Base-by-base conservation (phyloP, 2,113 vertebrate genomes). In the Furnarius figulus region DNA sequence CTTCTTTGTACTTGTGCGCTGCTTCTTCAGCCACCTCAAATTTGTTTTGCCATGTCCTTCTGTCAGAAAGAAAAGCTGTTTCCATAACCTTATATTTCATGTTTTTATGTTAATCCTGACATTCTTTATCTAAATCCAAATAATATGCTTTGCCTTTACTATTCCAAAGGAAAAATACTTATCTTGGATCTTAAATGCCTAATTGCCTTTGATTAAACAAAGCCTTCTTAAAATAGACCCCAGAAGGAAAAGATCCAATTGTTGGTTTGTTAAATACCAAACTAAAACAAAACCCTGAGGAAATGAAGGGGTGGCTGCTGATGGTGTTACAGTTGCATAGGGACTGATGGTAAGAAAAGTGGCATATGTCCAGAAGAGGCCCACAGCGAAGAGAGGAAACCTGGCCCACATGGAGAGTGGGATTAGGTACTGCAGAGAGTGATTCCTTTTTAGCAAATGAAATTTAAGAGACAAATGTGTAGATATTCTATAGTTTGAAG, bases 251-350 rank as follows among this genome's bases (percentile, higher is more conserved):
- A 66, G 84, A 77, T 82, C 68, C 76, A 88, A 33, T 76, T 92
- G 81, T 81, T 1, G 1, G 12, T 62, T 27, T 90, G 47, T 92
- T 96, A 87, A 97, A 93, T 78, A 91, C 50, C 37, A 65, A 81
- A 71, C 30, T 70, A 78, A 85, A 90, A 78, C 88, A 93, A 95
- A 90, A 40, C 66, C 49, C 79, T 33, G 40, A 84, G 72, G 80
- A 91, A 91, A 88, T 74, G 81, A 85, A 93, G 65, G 86, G 50
- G 52, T 80, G 71, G 81, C 18, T 44, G 81, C 65, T 56, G 58
- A n/a, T 77, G 50, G 39, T 87, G 90, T 82, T 94, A 93, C 84
- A 92, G 93, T 96, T 94, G 93, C 94, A 82, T 76, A 47, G 95
- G 89, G 50, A 47, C 52, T 66, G 81, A 90, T 75, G 59, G 94